A percentile compares a stretch with the other conserved stretches of the same genome.
Conservation (phyloP, 2,888 invertebrate species). For the Dorcus parallelipipedus region DNA sequence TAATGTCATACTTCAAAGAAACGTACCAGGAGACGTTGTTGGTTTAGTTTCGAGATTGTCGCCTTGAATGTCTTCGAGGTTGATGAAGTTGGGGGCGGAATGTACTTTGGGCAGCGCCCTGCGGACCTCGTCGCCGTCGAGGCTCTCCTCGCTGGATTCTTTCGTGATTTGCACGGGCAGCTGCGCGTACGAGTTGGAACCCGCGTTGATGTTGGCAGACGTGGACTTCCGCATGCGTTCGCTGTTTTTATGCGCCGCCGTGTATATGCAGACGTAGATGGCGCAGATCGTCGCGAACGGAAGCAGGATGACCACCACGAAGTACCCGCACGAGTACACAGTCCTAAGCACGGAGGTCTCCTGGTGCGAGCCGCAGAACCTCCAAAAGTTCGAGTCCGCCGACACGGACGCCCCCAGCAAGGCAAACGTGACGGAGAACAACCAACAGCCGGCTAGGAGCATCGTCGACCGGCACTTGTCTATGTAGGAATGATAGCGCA, state of each 20-base stretch:
- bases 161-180: constrained; percentile 45
- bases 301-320: constrained; percentile 49
- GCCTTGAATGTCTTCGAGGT: constrained; percentile 1
- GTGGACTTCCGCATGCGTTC: constrained; percentile 54
- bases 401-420: constrained; percentile 50
- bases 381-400: constrained; percentile 49
- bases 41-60: neutral
- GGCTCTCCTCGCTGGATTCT: constrained; percentile 39
- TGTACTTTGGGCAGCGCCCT: constrained; percentile 39
- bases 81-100: constrained; percentile 34
- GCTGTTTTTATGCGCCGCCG: constrained; percentile 71
- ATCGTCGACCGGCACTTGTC: constrained; percentile 52
- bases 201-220: constrained; percentile 52
- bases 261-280: constrained; percentile 72
- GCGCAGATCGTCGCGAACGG: constrained; percentile 65
- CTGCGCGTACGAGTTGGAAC: constrained; percentile 48
- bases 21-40: no score
- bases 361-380: constrained; percentile 37
- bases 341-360: constrained; percentile 1
- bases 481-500: constrained; percentile 60
- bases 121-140: constrained; percentile 48
- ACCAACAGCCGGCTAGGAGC: constrained; percentile 52
- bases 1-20: no score
- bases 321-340: constrained; percentile 49
- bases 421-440: constrained; percentile 48